These are phyloP conservation scores for Bryconaethiops microstoma DNA, from an alignment of 2,797 vertebrate species.

Conservation along the genomic window DNA sequence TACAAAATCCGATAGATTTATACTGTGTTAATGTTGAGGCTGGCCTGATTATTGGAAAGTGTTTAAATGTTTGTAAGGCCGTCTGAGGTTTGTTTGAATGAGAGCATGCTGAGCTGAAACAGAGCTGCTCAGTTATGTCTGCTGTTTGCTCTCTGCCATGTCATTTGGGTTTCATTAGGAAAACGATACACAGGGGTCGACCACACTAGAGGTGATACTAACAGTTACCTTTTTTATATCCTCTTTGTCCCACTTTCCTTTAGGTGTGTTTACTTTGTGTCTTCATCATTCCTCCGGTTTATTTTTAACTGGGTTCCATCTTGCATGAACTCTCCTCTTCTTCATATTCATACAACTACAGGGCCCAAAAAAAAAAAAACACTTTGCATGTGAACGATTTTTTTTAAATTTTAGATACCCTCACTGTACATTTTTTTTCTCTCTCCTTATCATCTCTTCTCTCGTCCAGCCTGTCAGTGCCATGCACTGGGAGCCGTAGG, in stretches of 20 bases:
- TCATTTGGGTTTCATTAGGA: conserved; percentile 42
- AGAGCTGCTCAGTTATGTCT: conserved; percentile 61
- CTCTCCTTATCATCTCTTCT: neutral
- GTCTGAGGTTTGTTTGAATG: conserved; percentile 69
- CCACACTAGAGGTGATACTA: neutral
- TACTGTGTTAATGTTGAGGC: conserved; percentile 47
- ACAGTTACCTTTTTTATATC: conserved; percentile 21
- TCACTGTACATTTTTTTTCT: neutral
- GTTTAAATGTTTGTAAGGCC: conserved; percentile 65
- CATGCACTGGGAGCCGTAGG: conserved; percentile 86
- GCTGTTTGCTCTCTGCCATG: conserved; percentile 32
- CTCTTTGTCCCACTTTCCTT: conserved; percentile 15
- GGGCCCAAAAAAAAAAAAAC: neutral
- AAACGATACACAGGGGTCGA: conserved; percentile 21
- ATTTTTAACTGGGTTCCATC: conserved; percentile 19
- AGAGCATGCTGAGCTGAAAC: conserved; percentile 60
- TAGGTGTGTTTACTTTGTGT: conserved; percentile 14
- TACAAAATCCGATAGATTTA: conserved; percentile 52
- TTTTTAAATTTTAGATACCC: neutral
- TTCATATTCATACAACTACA: neutral
- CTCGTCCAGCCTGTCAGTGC: conserved; percentile 83
- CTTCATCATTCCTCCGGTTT: conserved; percentile 7
- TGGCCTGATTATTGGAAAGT: conserved; percentile 48
- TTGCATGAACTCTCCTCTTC: no score
- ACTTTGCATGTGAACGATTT: neutral